Evolutionary conservation across 2,113 vertebrate species (phyloP).

Genomic region (Lepus europaeus): DNA sequence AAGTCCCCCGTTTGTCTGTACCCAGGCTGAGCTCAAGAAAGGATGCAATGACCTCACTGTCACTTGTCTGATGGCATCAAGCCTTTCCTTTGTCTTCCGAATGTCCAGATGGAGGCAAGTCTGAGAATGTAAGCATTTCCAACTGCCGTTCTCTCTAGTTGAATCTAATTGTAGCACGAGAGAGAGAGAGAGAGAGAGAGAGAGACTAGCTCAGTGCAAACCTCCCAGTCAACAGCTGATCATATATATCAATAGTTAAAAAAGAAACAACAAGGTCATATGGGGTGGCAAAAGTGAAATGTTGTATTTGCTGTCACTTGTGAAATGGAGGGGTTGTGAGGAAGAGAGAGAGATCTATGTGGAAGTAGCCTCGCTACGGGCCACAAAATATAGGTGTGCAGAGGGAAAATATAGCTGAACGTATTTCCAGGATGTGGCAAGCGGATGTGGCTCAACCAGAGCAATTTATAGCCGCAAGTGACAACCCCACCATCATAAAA

Average conservation of each 20-base stretch:
- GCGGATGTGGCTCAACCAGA: slow-evolving; percentile 35
- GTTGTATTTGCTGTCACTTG: background rate
- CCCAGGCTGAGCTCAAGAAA: background rate
- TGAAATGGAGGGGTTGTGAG: background rate
- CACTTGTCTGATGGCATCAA: background rate
- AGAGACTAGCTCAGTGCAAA: background rate
- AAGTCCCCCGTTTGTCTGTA: background rate
- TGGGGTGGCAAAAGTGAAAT: background rate
- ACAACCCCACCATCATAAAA: slow-evolving; percentile 50
- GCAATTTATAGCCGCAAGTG: slow-evolving; percentile 51
- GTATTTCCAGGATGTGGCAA: slow-evolving; percentile 54
- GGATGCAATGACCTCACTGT: background rate
- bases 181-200: background rate
- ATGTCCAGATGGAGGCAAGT: background rate
- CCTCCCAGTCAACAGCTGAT: background rate
- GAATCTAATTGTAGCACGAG: background rate
- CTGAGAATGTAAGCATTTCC: background rate
- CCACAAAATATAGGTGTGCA: background rate
- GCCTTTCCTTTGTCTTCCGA: background rate
- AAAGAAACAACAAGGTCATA: background rate
- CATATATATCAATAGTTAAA: background rate
- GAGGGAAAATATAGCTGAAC: background rate
- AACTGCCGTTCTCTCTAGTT: background rate
- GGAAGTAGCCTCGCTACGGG: background rate
- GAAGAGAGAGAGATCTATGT: background rate